Conservation (phyloP, 1,140 invertebrate genomes). For the Leptinotarsa undecemlineata region DNA sequence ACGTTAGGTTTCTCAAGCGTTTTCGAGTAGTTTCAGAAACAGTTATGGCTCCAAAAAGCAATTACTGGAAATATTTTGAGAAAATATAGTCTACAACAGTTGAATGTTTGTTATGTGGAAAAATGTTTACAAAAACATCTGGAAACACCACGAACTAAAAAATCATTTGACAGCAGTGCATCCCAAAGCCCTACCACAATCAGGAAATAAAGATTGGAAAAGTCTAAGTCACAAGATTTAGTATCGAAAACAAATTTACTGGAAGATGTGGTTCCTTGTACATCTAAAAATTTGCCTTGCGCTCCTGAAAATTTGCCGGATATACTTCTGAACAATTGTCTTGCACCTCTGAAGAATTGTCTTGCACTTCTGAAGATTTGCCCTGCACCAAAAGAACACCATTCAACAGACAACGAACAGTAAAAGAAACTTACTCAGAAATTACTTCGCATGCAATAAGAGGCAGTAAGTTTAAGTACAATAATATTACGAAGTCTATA, state of each 20-base stretch:
- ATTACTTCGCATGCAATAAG: background rate
- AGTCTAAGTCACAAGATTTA: background rate
- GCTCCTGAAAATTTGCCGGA: too few species aligned
- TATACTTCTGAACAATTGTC: too few species aligned
- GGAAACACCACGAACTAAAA: background rate
- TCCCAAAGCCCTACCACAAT: background rate
- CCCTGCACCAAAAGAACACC: background rate
- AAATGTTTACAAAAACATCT: background rate
- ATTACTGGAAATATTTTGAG: background rate
- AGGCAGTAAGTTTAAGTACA: background rate
- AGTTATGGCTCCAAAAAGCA: background rate
- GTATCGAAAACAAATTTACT: background rate
- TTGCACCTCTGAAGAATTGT: too few species aligned
- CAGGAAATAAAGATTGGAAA: background rate
- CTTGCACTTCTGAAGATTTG: background rate
- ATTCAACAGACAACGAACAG: background rate
- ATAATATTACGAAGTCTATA: background rate
- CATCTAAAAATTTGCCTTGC: too few species aligned
- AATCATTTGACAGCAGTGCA: background rate
- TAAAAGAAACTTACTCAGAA: background rate
- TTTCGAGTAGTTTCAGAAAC: too few species aligned
- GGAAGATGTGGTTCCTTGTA: background rate
- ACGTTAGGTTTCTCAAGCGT: background rate
- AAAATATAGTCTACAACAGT: background rate
- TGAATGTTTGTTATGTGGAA: background rate